Base-by-base conservation (phyloP, 2,888 invertebrate species). In the Hypercompe scribonia region DNA sequence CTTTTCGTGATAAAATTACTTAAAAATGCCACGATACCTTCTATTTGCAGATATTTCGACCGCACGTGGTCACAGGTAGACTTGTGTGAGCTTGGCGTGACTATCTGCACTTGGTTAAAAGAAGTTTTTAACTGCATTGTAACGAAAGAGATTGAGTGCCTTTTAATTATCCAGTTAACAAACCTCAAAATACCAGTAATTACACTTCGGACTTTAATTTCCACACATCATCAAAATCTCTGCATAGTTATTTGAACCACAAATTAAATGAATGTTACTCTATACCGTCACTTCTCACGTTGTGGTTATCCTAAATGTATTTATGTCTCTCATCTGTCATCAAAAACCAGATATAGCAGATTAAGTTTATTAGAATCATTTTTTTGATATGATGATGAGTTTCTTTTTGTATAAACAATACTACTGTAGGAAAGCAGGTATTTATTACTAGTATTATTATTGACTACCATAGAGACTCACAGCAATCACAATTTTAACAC, bases 101-200 rank as follows among this genome's bases (percentile, higher is more conserved):
- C 39, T 10, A 39, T 39, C 8, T 3, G 36, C 11, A 1, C 39
- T 3, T 39, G 10, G 39, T 8, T 24, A 21, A 24, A 50, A 50
- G 50, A 50, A 50, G 24, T 24, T 8, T 24, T 24, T 24, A 50
- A 50, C 50, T 50, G 2, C 24, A 50, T 50, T 24, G 7, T 0
- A 24, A 50, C 50, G 7, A n/a, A 54, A 1, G 10, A 0, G 11
- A 3, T 54, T n/a, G n/a, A 11, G 10, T 11, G n/a, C 54, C 13
- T 54, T 54, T 54, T 54, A 54, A 54, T 54, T n/a, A 50, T 50
- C 2, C 50, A 1, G 21, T 50, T 8, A 50, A 50, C 42, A 11
- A n/a, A 54, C n/a, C 54, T n/a, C n/a, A 54, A 54, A 54, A 54
- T n/a, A 54, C 24, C 54, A 54, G 54, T 54, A n/a, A n/a, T 54